phyloP scores from a whole-genome alignment of 2,888 invertebrate species.

The Sisyra nigra region DNA sequence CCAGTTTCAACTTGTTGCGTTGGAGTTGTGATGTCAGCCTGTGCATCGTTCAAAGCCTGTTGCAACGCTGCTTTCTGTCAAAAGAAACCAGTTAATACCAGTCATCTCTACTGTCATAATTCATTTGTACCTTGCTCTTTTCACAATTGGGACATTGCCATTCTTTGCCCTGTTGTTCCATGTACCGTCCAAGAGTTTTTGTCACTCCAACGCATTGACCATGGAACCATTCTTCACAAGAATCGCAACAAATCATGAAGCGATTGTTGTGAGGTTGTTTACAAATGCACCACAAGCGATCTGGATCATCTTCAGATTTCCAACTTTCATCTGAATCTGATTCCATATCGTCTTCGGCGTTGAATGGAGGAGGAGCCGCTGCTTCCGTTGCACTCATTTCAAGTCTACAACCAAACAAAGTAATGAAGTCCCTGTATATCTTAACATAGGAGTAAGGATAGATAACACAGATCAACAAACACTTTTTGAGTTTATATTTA shows the following conservation, averaged over 20 bases:
- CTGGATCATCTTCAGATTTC: slow-evolving; percentile 86
- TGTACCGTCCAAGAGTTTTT: slow-evolving; percentile 76
- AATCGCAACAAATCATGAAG: slow-evolving; percentile 96
- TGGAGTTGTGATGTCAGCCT: neutral
- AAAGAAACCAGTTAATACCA: too few species aligned
- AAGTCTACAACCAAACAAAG: too few species aligned
- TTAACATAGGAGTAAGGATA: too few species aligned
- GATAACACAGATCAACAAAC: too few species aligned
- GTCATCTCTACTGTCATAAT: too few species aligned
- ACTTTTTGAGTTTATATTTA: too few species aligned
- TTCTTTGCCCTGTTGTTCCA: slow-evolving; percentile 76
- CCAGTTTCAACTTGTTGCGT: neutral
- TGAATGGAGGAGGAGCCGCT: slow-evolving; percentile 15
- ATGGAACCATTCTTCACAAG: slow-evolving; percentile 94
- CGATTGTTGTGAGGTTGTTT: slow-evolving; percentile 86
- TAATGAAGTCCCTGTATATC: too few species aligned
- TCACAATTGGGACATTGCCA: slow-evolving; percentile 81
- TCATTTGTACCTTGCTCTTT: slow-evolving; percentile 28
- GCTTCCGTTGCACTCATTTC: too few species aligned
- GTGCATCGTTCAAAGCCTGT: slow-evolving; percentile 4
- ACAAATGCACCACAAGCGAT: slow-evolving; percentile 89
- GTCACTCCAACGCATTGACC: slow-evolving; percentile 94
- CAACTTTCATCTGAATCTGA: slow-evolving; percentile 45
- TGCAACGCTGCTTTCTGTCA: slow-evolving; percentile 4
- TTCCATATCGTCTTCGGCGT: slow-evolving; percentile 31